A percentile compares a stretch with the other conserved stretches of the same genome.
Conservation (phyloP, 2,888 invertebrate species). For the Ochropleura plecta region DNA sequence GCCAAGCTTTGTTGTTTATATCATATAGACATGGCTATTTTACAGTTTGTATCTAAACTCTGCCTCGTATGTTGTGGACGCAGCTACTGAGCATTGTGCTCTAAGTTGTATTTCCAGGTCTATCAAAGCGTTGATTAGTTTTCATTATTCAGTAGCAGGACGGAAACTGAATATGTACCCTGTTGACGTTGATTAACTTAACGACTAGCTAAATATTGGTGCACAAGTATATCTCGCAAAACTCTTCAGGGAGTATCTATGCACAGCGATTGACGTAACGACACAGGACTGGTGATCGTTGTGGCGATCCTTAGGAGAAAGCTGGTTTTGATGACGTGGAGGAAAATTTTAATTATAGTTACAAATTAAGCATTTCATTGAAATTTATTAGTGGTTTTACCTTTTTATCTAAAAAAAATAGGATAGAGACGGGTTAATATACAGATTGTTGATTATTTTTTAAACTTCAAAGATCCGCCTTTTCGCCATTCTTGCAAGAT, state of each 20-base stretch:
- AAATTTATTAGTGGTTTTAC: not conserved
- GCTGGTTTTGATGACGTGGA: not conserved
- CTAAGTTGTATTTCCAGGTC: not conserved
- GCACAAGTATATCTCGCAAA: not conserved
- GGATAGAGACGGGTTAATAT: not conserved
- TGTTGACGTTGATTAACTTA: not conserved
- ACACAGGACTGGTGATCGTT: not conserved
- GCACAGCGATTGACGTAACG: not conserved
- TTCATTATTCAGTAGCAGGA: not conserved
- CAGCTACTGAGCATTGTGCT: not conserved
- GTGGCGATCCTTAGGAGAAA: not conserved
- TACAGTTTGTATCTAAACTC: not conserved
- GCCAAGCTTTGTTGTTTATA: not conserved
- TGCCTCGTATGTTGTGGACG: too few species aligned
- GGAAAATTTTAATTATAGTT: not conserved
- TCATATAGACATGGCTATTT: not conserved
- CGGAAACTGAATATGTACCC: not conserved
- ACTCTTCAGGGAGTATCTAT: not conserved
- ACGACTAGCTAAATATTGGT: not conserved
- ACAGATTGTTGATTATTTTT: not conserved
- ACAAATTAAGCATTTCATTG: too few species aligned
- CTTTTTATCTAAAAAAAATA: not conserved
- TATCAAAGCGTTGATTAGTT: not conserved
- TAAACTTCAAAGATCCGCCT: constrained; percentile 3
- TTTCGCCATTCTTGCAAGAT: not conserved